A percentile compares a stretch with the other conserved stretches of the same genome.
Evolutionary conservation across 2,797 vertebrate genomes (phyloP).

Genomic region (Gephyroberyx darwinii): DNA sequence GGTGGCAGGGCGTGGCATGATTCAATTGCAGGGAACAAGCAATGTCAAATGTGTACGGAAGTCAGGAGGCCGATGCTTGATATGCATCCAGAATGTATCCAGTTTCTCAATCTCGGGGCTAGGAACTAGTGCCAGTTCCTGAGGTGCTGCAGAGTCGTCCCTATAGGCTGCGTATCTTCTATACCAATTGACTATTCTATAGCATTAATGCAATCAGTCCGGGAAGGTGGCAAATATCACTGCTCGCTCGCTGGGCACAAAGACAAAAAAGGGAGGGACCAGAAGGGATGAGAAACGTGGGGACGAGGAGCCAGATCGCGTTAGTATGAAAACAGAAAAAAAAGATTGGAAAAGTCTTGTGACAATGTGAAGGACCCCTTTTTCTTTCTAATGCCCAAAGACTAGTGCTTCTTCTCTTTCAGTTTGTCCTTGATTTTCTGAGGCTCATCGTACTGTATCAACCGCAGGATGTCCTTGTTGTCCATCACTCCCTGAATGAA

Average conservation of each 20-base stretch:
- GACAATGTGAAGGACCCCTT: neutral
- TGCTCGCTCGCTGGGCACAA: neutral
- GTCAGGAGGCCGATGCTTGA: neutral
- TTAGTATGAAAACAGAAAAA: conserved; percentile 52
- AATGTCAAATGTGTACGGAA: neutral
- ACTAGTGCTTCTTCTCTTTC: conserved; percentile 84
- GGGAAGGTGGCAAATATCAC: neutral
- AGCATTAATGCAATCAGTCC: neutral
- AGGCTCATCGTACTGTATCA: conserved; percentile 91
- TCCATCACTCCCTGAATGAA: conserved; percentile 91
- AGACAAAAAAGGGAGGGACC: conserved; percentile 27
- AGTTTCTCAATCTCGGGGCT: neutral
- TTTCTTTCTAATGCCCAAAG: neutral
- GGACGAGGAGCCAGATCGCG: conserved; percentile 31
- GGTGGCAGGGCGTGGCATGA: neutral
- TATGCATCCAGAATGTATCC: conserved; percentile 10
- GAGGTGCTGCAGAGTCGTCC: neutral
- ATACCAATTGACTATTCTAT: neutral
- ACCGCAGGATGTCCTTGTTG: conserved; percentile 90
- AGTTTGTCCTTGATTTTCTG: conserved; percentile 87
- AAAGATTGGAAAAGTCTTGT: conserved; percentile 57
- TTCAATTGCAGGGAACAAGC: neutral
- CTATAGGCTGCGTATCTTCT: neutral
- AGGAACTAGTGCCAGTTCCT: neutral
- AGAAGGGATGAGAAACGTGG: neutral